Base-by-base conservation (phyloP, 2,113 vertebrate species). In the Cepphus grylle region DNA sequence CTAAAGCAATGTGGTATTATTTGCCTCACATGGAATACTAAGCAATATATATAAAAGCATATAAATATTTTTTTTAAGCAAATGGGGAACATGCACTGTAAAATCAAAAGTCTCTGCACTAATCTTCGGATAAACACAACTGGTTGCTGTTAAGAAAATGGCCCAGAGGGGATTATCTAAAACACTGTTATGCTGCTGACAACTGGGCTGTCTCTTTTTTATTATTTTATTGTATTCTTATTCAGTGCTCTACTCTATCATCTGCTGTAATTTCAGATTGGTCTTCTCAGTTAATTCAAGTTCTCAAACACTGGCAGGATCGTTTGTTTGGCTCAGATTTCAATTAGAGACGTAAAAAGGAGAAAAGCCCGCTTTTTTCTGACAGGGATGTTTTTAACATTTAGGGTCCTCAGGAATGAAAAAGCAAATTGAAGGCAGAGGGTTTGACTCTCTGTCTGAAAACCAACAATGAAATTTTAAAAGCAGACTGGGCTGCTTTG, bases 81-180 rank as follows among this genome's bases (percentile, higher is more conserved):
- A 85, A 93, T 88, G 43, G 86, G 56, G 84, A 92, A 88, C 90
- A 86, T 18, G 56, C 61, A 77, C 50, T 77, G 80, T 86, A 94
- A 95, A 90, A 93, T 95, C 82, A 88, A 93, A 96, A 93, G 82
- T 73, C 63, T 88, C 91, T 77, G 62, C 65, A 38, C 90, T 94
- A 85, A 95, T 94, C 88, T 93, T 92, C 3, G 0, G 77, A 96
- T 92, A 96, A 93, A 96, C 92, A 95, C 92, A 96, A 96, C 90
- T 95, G 95, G 92, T 94, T 95, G 90, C 70, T 88, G 88, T 90
- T 95, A 96, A 82, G 85, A 93, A 89, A 95, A 86, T 23, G 77
- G 81, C 69, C 94, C 78, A 94, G 79, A 91, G 91, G 79, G 89
- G 74, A 93, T 94, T 93, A 94, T 83, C 88, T 83, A 40, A 87